Evolutionary conservation across 1,140 invertebrate species (phyloP), one percentile per base, ranked within the genome.

Genomic region (Adelges cooleyi): DNA sequence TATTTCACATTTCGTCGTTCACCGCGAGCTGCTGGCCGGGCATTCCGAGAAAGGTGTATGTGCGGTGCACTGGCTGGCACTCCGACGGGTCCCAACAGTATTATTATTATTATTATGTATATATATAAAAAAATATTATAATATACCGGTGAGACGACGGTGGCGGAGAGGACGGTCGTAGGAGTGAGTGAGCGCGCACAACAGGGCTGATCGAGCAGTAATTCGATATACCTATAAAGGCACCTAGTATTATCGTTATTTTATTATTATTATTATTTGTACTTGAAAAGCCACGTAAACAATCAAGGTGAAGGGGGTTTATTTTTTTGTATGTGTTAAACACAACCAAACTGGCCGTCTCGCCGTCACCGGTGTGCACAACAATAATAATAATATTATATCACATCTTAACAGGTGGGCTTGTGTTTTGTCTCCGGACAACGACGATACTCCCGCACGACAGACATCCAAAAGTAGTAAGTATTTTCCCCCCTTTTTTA

Each of bases 281-380:
- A n/a, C n/a, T n/a, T n/a, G 36, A 48, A 59, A 25, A 48, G 25
- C 56, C 56, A 62, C 56, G 56, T 62, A 62, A 13, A 62, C 56
- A 62, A 62, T 48, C 56, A 48, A 62, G 56, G 56, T 62, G 42
- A 62, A 42, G 42, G 4, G 4, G 11, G 23, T 23, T 48, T 33
- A 23, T 53, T 53, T 38, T 56, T 48, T n/a, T 25, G 44, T 25
- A 59, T 13, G 6, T 13, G 6, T 38, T 44, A n/a, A 11, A 11
- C n/a, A 44, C n/a, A 46, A 33, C 42, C 5, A 33, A 33, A 5
- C 29, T 33, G 5, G 11, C 5, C 5, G 29, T 11, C 29, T 33
- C 11, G 11, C 5, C 56, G 6, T 18, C 10, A 9, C 17, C 5
- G 5, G 29, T 33, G 29, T 33, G 11, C 29, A 33, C 46, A n/a